Conservation (phyloP, 2,113 vertebrate species). For the Eonycteris spelaea region DNA sequence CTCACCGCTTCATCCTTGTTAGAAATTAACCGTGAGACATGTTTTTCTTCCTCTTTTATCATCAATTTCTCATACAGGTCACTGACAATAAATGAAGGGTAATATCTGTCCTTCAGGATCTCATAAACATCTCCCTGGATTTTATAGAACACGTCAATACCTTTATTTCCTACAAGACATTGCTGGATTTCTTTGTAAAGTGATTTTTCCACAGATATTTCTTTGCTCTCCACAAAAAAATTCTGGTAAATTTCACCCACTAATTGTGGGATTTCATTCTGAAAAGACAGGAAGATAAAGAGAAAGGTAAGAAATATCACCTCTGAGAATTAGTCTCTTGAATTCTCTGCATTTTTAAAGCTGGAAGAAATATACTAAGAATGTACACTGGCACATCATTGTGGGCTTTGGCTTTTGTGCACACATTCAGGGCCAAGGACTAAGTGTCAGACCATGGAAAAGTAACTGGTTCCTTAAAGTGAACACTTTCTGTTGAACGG, state of each 20-base stretch:
- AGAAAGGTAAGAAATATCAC: neutral
- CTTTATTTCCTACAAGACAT: constrained; percentile 97
- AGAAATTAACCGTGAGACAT: constrained; percentile 82
- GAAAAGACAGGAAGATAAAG: constrained; percentile 54
- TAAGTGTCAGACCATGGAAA: neutral
- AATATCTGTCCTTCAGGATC: constrained; percentile 95
- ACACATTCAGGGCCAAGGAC: neutral
- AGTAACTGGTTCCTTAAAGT: neutral
- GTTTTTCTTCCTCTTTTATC: constrained; percentile 88
- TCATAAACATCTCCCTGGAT: constrained; percentile 93
- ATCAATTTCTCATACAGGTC: constrained; percentile 94
- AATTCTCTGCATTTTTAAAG: neutral
- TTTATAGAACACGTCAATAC: constrained; percentile 93
- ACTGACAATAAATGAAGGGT: constrained; percentile 96
- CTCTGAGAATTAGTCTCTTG: neutral
- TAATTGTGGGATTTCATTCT: constrained; percentile 96
- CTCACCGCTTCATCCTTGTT: constrained; percentile 92
- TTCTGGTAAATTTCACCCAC: constrained; percentile 99
- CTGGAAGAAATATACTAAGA: neutral
- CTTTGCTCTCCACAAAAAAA: constrained; percentile 96
- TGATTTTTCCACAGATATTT: constrained; percentile 96
- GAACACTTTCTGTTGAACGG: neutral
- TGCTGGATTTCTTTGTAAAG: constrained; percentile 98
- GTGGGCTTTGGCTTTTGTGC: neutral
- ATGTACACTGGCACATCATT: neutral